A percentile compares a stretch with the other conserved stretches of the same genome.
These are phyloP conservation scores for Odobenus rosmarus DNA, from an alignment of 2,113 vertebrate species.

Conservation along the genomic window DNA sequence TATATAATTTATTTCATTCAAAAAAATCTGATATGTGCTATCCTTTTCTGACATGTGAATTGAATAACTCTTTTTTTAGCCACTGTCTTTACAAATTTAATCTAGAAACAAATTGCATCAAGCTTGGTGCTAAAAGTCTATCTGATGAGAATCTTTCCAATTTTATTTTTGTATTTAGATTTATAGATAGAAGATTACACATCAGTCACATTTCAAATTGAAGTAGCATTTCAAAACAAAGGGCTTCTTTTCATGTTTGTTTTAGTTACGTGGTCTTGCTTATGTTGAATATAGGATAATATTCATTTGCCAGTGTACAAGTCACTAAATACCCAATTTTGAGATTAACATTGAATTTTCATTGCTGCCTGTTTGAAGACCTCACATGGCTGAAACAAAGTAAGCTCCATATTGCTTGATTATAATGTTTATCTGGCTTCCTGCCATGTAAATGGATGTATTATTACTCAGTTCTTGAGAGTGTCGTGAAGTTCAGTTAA, in stretches of 20 bases:
- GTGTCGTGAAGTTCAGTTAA: conserved; percentile 78
- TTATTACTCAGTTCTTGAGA: conserved; percentile 74
- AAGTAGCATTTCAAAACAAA: conserved; percentile 48
- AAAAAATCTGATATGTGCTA: conserved; percentile 64
- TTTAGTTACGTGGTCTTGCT: conserved; percentile 57
- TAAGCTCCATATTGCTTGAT: conserved; percentile 47
- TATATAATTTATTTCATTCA: conserved; percentile 62
- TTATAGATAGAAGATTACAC: conserved; percentile 46
- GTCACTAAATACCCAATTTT: conserved; percentile 66
- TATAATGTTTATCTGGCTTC: conserved; percentile 74
- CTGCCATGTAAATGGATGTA: conserved; percentile 72
- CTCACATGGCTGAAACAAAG: conserved; percentile 30
- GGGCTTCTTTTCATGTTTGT: not conserved
- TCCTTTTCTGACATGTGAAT: conserved; percentile 33
- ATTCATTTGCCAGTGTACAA: conserved; percentile 49
- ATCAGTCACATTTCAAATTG: conserved; percentile 46
- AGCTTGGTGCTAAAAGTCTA: conserved; percentile 57
- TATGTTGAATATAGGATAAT: conserved; percentile 58
- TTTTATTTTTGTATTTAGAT: conserved; percentile 71
- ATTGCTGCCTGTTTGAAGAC: not conserved
- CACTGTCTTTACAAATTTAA: conserved; percentile 45
- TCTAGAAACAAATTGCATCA: conserved; percentile 52
- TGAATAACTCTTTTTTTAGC: conserved; percentile 59
- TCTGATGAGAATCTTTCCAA: conserved; percentile 56
- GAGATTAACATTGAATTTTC: conserved; percentile 50